Percentiles rank a stretch among this genome's conserved stretches.
Conservation (phyloP, 2,797 vertebrate genomes). For the Rhabdophis nuchalis region DNA sequence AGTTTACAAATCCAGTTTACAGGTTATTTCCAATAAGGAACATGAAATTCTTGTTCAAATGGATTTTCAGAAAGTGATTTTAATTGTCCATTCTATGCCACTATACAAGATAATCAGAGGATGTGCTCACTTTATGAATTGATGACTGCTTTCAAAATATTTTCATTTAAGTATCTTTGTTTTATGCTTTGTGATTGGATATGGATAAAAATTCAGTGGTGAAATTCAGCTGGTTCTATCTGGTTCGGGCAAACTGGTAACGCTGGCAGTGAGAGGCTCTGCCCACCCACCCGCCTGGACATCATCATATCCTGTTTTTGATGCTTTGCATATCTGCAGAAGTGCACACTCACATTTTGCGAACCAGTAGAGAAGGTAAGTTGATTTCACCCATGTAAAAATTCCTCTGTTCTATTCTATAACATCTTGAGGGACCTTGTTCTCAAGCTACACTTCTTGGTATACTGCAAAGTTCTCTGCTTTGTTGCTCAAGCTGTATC, state of each 20-base stretch:
- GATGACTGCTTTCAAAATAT: background rate
- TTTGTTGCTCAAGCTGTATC: background rate
- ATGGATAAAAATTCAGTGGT: background rate
- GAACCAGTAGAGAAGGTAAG: no score
- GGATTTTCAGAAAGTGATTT: background rate
- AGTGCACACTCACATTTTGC: no score
- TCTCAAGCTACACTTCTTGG: background rate
- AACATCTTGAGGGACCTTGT: background rate
- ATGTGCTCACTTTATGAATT: background rate
- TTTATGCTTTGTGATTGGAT: background rate
- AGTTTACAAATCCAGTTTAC: background rate
- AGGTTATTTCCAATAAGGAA: background rate
- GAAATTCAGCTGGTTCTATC: no score
- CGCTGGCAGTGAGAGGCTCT: no score
- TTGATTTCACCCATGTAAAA: background rate
- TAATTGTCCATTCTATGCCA: background rate
- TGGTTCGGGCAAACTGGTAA: no score
- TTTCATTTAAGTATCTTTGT: background rate
- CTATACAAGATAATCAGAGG: background rate
- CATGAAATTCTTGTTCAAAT: background rate
- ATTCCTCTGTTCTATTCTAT: background rate
- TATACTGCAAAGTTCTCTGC: background rate
- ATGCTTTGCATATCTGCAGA: no score
- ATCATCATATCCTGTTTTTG: no score
- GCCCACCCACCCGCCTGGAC: no score